Conservation (phyloP, 2,113 vertebrate genomes). For the Merops nubicus region DNA sequence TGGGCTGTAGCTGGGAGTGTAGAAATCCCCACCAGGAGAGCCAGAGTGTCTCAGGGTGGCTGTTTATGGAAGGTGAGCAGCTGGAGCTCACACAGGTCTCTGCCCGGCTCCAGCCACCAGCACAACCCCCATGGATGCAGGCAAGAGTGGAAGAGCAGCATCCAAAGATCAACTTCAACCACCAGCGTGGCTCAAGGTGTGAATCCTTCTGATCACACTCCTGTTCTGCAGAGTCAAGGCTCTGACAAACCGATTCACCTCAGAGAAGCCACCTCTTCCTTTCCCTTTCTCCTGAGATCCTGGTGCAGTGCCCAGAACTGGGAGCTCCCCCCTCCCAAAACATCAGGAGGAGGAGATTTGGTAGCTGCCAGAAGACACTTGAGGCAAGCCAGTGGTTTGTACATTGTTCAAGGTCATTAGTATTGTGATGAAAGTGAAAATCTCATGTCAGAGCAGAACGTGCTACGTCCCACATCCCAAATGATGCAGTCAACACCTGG, state of each 20-base stretch:
- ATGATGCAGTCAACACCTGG: not conserved
- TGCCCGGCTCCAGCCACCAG: rapidly evolving
- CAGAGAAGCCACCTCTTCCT: not conserved
- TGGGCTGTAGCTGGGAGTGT: slow-evolving; percentile 9
- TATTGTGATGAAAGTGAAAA: not conserved
- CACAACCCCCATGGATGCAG: rapidly evolving
- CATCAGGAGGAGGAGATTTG: not conserved
- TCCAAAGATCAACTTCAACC: rapidly evolving
- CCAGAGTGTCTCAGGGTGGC: not conserved
- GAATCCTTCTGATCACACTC: too few species aligned
- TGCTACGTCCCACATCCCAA: not conserved
- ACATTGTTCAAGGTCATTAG: rapidly evolving
- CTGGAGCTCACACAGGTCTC: not conserved
- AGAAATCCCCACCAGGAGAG: not conserved
- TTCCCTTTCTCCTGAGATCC: not conserved
- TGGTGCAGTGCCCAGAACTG: not conserved
- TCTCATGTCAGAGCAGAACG: not conserved
- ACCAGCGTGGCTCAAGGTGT: rapidly evolving
- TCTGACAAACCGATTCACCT: rapidly evolving
- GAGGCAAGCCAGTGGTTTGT: too few species aligned
- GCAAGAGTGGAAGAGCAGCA: rapidly evolving
- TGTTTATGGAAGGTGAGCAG: not conserved
- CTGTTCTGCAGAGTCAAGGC: not conserved
- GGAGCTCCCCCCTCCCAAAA: not conserved
- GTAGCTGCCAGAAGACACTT: not conserved